These are phyloP conservation scores for Bemisia tabaci DNA, from an alignment of 1,140 invertebrate species.

Conservation along the genomic window DNA sequence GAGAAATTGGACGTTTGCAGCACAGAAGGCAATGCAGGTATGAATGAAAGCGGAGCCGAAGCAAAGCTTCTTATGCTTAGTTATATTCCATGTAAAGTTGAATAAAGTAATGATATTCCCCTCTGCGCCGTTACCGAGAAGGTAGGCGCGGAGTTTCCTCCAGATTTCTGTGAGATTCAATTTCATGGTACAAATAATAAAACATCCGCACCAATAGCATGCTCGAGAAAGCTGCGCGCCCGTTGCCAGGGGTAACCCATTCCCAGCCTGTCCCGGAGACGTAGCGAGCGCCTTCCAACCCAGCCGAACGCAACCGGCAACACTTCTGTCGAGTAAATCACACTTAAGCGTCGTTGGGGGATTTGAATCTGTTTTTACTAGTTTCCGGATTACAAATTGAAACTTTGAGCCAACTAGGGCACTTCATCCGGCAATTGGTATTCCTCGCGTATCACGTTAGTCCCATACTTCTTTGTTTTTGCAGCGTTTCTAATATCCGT, in stretches of 20 bases:
- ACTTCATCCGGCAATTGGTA: not conserved
- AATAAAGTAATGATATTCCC: not conserved
- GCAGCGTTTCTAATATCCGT: too few relatives aligned
- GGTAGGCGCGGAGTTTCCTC: not conserved
- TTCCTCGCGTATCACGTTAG: not conserved
- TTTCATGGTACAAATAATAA: not conserved
- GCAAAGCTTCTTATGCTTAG: not conserved
- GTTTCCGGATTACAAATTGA: not conserved
- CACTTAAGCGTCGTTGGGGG: not conserved
- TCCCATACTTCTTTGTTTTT: too few relatives aligned
- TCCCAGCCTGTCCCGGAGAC: not conserved
- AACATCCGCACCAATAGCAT: not conserved
- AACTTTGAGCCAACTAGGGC: not conserved
- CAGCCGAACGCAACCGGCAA: not conserved
- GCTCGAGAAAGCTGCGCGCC: not conserved
- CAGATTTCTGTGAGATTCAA: not conserved
- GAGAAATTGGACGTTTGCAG: not conserved
- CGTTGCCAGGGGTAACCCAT: not conserved
- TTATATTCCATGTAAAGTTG: not conserved
- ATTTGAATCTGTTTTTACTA: not conserved
- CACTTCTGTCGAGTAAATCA: not conserved
- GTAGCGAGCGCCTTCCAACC: not conserved
- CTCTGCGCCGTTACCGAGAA: not conserved
- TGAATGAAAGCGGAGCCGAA: not conserved
- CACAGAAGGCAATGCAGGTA: too few relatives aligned